These are phyloP conservation scores for Clamator glandarius DNA, from an alignment of 2,797 vertebrate genomes.

Conservation along the genomic window DNA sequence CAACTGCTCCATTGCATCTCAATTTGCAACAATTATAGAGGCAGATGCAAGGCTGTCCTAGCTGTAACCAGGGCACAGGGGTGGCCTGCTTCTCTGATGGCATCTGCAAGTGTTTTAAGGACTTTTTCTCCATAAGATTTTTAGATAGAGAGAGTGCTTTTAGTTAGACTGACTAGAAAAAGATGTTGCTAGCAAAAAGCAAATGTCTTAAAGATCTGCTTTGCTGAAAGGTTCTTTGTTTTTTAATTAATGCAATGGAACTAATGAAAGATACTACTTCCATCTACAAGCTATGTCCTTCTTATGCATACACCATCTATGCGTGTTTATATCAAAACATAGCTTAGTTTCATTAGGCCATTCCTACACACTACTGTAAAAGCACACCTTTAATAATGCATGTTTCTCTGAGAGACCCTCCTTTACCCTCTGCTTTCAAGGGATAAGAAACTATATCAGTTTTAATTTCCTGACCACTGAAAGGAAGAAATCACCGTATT, in stretches of 20 bases:
- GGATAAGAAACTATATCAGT: neutral
- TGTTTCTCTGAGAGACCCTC: neutral
- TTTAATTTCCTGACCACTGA: neutral
- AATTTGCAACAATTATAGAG: neutral
- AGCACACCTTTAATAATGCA: neutral
- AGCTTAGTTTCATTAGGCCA: neutral
- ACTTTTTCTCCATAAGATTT: neutral
- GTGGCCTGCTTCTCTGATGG: neutral
- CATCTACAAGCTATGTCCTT: neutral
- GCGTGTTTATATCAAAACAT: neutral
- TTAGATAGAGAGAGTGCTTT: neutral
- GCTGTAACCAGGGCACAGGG: fast-evolving
- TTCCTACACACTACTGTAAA: neutral
- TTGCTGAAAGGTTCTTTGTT: neutral
- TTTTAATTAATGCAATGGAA: neutral
- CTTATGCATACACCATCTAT: neutral
- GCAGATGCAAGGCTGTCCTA: neutral
- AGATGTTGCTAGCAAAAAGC: neutral
- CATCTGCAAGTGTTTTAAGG: neutral
- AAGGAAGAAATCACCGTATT: neutral
- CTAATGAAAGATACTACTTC: neutral
- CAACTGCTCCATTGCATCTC: neutral
- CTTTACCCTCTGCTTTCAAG: neutral
- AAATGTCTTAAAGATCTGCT: neutral
- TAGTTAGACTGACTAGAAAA: neutral